Evolutionary conservation across 2,113 vertebrate species (phyloP).

Genomic region (Telmatochromis sp.): DNA sequence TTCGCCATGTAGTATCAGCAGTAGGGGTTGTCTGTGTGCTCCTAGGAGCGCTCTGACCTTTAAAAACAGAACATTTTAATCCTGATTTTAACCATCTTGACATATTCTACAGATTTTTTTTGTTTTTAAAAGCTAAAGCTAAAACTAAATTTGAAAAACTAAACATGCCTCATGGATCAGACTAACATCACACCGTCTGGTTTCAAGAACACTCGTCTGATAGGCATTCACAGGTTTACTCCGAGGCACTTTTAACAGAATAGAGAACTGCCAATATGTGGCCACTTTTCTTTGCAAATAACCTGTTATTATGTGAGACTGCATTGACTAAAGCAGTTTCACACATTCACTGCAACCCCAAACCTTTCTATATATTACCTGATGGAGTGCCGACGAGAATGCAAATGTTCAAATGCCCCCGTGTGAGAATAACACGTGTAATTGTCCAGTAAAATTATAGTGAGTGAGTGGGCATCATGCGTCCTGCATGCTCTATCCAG

Average conservation of each 20-base stretch:
- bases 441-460: background rate
- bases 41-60: background rate
- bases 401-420: background rate
- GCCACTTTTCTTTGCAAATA: background rate
- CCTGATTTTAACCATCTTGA: background rate
- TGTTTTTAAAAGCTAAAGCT: fast-evolving
- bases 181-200: background rate
- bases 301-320: background rate
- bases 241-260: background rate
- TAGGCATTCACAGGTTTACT: background rate
- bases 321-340: background rate
- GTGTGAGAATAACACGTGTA: fast-evolving
- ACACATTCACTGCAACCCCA: background rate
- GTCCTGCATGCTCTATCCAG: background rate
- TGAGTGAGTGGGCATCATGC: background rate
- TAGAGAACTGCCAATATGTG: background rate
- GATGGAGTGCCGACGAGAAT: background rate
- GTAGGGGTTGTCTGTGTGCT: background rate
- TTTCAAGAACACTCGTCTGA: background rate
- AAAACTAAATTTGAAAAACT: background rate
- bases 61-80: background rate
- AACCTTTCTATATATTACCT: background rate
- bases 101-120: background rate
- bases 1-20: background rate
- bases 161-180: background rate